These are phyloP conservation scores for Brachionus sp. DNA, from an alignment of 1,140 invertebrate species.

Conservation along the genomic window DNA sequence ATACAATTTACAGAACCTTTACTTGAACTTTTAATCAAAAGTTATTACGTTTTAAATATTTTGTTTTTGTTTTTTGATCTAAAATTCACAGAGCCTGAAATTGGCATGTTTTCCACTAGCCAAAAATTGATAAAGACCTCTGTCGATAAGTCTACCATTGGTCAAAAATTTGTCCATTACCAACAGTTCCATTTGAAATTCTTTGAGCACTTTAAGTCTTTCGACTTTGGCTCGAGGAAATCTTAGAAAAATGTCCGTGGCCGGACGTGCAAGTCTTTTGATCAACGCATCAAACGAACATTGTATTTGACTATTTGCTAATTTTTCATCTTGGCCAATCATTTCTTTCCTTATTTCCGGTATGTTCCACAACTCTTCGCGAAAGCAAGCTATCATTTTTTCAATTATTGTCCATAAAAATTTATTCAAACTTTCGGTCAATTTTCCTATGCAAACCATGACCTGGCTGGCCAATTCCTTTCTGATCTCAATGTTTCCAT, in stretches of 20 bases:
- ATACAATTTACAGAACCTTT: too few species aligned
- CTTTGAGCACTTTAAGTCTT: not conserved
- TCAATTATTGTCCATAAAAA: conserved; percentile 15
- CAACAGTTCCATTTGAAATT: not conserved
- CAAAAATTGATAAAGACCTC: not conserved
- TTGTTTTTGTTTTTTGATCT: too few species aligned
- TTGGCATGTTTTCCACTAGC: conserved; percentile 6
- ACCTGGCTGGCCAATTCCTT: not conserved
- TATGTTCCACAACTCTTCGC: not conserved
- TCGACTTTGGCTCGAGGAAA: conserved; percentile 9
- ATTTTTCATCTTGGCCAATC: not conserved
- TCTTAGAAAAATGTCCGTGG: not conserved
- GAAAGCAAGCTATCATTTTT: not conserved
- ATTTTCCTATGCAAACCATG: not conserved
- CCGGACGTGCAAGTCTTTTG: not conserved
- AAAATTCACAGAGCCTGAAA: too few species aligned
- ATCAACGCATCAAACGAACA: not conserved
- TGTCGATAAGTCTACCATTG: not conserved
- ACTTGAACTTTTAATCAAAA: too few species aligned
- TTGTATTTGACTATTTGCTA: not conserved
- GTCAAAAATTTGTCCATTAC: conserved; percentile 23
- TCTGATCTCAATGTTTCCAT: not conserved
- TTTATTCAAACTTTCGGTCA: not conserved
- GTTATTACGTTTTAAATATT: too few species aligned
- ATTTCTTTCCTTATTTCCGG: not conserved